Evolutionary conservation across 1,140 invertebrate genomes (phyloP).

Genomic region (Carposina sasakii): DNA sequence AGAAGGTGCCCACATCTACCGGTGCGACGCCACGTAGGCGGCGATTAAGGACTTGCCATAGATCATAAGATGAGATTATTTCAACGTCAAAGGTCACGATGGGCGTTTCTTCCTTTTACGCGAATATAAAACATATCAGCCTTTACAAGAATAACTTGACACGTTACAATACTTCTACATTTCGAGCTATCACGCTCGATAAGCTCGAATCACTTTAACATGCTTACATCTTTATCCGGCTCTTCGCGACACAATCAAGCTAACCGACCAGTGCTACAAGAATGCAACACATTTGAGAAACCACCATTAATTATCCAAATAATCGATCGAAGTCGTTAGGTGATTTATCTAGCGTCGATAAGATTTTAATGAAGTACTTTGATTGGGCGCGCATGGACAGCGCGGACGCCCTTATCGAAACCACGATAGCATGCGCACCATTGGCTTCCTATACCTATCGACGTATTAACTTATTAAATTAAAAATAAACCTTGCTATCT

Average conservation of each 20-base stretch:
- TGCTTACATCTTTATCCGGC: too few species aligned
- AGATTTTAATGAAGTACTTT: constrained; percentile 72
- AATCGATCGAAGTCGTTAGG: constrained; percentile 66
- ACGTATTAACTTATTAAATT: constrained; percentile 71
- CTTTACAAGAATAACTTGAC: too few species aligned
- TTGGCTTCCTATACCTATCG: constrained; percentile 61
- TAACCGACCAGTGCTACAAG: constrained; percentile 33
- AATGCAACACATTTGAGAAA: constrained; percentile 60
- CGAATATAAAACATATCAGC: too few species aligned
- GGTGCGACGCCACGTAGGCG: too few species aligned
- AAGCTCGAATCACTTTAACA: too few species aligned
- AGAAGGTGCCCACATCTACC: too few species aligned
- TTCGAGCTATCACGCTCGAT: too few species aligned
- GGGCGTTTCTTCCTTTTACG: too few species aligned
- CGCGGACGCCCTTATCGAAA: constrained; percentile 47
- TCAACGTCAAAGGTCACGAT: too few species aligned
- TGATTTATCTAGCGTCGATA: constrained; percentile 70
- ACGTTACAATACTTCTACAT: too few species aligned
- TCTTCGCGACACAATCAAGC: constrained; percentile 20
- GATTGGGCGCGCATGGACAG: constrained; percentile 61
- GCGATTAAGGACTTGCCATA: too few species aligned
- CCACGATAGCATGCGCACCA: constrained; percentile 54
- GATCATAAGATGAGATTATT: too few species aligned
- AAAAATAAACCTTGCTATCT: constrained; percentile 51
- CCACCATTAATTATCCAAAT: constrained; percentile 67